Base-by-base conservation (phyloP, 2,888 invertebrate genomes). In the Spodoptera littoralis region DNA sequence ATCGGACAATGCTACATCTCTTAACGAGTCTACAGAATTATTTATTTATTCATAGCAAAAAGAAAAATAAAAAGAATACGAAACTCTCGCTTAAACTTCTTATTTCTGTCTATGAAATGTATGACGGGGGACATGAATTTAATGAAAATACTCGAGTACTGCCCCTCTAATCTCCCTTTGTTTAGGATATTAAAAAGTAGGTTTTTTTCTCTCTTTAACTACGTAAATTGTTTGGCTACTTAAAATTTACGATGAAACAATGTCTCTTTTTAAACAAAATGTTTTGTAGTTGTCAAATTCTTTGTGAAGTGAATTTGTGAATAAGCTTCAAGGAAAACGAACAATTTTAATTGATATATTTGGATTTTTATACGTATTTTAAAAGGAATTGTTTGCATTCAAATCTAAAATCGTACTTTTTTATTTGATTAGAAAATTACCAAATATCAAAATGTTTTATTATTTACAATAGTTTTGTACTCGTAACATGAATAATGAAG, bases 21-120 rank as follows among this genome's bases (percentile, higher is more conserved):
- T 36, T 9, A 6, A 36, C 36, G 36, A 36, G 36, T 8, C 36
- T 36, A 36, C 8, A 36, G 36, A 36, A 36, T 36, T 36, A 36
- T 36, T 36, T 36, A 36, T 36, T 63, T 72, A 80, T 77, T 85
- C 82, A 83, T 86, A 84, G 83, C 61, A 69, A 54, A 79, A 73
- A 73, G 84, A 85, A 85, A 80, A 86, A 86, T 80, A 86, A 73
- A 84, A 85, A 85, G 81, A 86, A 86, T 80, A 85, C 81, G 75
- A 84, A 83, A 84, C 79, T 81, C 80, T 77, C 76, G 53, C 65
- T 55, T 84, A 87, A 90, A 85, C 87, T 77, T 79, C 88, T 90
- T 90, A 88, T 87, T 89, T 88, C 86, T 81, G 83, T 76, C 81
- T 84, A 81, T 84, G 80, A 86, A 86, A 88, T 81, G 81, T 85